These are phyloP conservation scores for Lasioglossum oenotherae DNA, from an alignment of 2,888 invertebrate genomes.

Conservation along the genomic window DNA sequence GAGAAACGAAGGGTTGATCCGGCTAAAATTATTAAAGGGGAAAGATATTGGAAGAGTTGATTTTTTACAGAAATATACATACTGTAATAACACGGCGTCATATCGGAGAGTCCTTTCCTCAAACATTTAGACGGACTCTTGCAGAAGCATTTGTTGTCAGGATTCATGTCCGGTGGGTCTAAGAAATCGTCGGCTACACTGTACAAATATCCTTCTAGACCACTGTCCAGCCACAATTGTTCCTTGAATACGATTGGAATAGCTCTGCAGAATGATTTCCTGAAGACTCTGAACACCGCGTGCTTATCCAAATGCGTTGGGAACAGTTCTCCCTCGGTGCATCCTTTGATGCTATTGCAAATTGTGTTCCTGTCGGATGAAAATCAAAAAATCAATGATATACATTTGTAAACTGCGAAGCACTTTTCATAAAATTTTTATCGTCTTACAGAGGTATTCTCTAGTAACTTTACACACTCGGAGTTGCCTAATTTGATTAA, in stretches of 20 bases:
- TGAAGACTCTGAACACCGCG: conserved; percentile 87
- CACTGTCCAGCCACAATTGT: conserved; percentile 82
- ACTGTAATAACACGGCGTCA: conserved; percentile 91
- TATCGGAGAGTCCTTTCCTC: conserved; percentile 88
- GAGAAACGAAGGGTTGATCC: neutral
- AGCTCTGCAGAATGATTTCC: conserved; percentile 91
- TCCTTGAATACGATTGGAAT: conserved; percentile 86
- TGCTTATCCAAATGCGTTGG: conserved; percentile 87
- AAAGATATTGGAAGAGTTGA: neutral
- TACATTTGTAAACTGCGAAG: neutral
- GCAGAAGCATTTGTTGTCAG: conserved; percentile 89
- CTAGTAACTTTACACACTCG: no score
- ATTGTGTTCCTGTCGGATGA: conserved; percentile 84
- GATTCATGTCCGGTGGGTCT: conserved; percentile 85
- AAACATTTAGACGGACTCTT: conserved; percentile 85
- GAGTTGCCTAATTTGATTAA: no score
- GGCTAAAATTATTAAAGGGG: neutral
- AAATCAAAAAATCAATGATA: neutral
- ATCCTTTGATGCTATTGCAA: conserved; percentile 89
- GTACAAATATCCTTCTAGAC: conserved; percentile 87
- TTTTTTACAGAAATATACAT: conserved; percentile 75
- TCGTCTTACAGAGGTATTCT: no score
- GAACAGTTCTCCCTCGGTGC: conserved; percentile 90
- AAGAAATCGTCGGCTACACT: conserved; percentile 87
- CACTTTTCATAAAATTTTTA: no score